Base-by-base conservation (phyloP, 2,888 invertebrate species). In the Chrysomela aeneicollis region DNA sequence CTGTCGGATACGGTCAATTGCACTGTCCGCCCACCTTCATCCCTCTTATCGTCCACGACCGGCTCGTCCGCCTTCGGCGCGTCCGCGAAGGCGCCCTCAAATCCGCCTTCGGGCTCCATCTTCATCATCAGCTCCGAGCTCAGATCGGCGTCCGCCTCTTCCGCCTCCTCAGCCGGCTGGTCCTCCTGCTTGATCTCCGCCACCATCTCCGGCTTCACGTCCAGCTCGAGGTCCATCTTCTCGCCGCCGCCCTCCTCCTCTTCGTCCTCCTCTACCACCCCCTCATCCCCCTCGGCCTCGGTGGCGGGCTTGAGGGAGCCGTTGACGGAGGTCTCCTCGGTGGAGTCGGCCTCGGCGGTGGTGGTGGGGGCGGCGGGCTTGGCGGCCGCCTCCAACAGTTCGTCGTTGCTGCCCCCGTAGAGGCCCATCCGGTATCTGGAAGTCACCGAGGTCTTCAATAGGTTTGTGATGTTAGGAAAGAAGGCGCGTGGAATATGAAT, bases 351-450 rank as follows among this genome's bases (percentile, higher is more conserved):
- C 61, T 78, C 78, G 22, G 77, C 75, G 37, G 74, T 76, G 15
- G 69, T 72, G 51, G 75, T 74, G 51, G 73, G 70, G 2, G 75
- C 74, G 51, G 73, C 70, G 2, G 75, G 69, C 37, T 73, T 73
- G 53, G 54, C 58, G 4, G 60, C 64, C 9, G 55, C 67, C 21
- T 77, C 77, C 19, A 74, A 68, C n/a, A n/a, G n/a, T 3, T 77
- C 73, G 61, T 81, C 81, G 71, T 81, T 81, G 66, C 79, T 81
- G 15, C 82, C 82, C 17, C 82, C 82, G 59, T 74, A 75, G 51
- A 82, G 73, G 59, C 80, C 82, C 69, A 76, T 76, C 67, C 76
- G 77, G 62, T 75, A 80, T 54, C 71, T 73, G 47, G 71, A 73
- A 46, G 42, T 37, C n/a, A 30, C 49, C 3, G 6, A 5, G 26